These are phyloP conservation scores for Clarias magur DNA, from an alignment of 2,113 vertebrate genomes.

Conservation along the genomic window DNA sequence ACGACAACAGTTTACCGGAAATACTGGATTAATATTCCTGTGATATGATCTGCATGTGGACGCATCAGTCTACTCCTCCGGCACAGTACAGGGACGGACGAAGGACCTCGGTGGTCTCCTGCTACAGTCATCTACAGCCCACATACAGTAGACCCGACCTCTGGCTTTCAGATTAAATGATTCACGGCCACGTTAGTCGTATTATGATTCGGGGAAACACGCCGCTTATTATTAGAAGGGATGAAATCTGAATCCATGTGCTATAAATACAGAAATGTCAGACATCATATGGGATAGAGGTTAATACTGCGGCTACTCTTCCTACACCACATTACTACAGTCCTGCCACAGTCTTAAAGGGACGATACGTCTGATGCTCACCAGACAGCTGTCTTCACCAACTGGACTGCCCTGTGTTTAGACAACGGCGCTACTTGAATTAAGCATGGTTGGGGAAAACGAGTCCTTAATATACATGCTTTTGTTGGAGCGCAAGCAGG, in stretches of 20 bases:
- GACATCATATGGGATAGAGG: background rate
- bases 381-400: conserved; percentile 58
- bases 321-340: background rate
- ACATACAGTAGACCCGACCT: background rate
- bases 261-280: background rate
- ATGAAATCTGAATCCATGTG: background rate
- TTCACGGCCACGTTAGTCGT: background rate
- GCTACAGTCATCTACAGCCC: background rate
- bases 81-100: background rate
- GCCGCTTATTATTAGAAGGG: background rate
- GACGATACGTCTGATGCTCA: conserved; percentile 55
- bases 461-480: background rate
- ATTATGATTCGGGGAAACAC: background rate
- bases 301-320: background rate
- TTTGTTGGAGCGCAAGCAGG: background rate
- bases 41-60: background rate
- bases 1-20: background rate
- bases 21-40: background rate
- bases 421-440: conserved; percentile 10
- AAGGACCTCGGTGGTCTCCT: background rate
- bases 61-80: background rate
- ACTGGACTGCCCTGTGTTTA: conserved; percentile 51
- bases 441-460: background rate
- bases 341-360: conserved; percentile 16
- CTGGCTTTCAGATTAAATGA: background rate